These are phyloP conservation scores for Neelides folsomi DNA, from an alignment of 2,888 invertebrate species.

Conservation along the genomic window DNA sequence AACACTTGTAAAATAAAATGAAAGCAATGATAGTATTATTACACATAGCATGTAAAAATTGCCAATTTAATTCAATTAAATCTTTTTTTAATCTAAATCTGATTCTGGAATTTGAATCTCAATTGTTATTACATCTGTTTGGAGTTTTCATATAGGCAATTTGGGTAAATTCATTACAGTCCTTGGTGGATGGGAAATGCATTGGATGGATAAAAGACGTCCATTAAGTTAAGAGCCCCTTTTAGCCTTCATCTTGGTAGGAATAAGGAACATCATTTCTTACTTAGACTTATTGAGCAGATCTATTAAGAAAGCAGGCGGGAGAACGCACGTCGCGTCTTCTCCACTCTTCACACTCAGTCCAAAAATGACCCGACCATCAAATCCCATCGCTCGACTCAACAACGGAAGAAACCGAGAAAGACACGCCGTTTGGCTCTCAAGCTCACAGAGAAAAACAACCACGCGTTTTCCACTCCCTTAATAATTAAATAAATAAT, in stretches of 20 bases:
- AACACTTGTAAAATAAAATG: too few species aligned
- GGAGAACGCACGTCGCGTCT: background rate
- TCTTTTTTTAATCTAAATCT: conserved; percentile 3
- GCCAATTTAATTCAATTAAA: too few species aligned
- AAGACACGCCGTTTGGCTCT: background rate
- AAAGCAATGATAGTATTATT: too few species aligned
- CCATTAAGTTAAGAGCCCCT: background rate
- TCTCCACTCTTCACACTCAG: background rate
- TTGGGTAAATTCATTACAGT: too few species aligned
- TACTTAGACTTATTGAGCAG: conserved; percentile 6
- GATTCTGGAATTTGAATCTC: background rate
- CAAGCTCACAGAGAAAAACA: background rate
- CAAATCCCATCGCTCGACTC: background rate
- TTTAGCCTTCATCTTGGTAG: conserved; percentile 3
- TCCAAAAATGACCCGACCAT: background rate
- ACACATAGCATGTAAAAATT: too few species aligned
- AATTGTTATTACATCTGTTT: background rate
- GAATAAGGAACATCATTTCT: conserved; percentile 1
- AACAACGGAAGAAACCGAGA: background rate
- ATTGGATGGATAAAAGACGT: background rate
- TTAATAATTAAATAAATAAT: too few species aligned
- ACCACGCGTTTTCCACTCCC: background rate
- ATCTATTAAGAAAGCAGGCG: conserved; percentile 2
- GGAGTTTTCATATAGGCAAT: too few species aligned
- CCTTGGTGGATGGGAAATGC: too few species aligned